Percentiles rank a stretch among this genome's conserved stretches.
Conservation (phyloP, 1,140 invertebrate species). For the Drosophila baimaii region DNA sequence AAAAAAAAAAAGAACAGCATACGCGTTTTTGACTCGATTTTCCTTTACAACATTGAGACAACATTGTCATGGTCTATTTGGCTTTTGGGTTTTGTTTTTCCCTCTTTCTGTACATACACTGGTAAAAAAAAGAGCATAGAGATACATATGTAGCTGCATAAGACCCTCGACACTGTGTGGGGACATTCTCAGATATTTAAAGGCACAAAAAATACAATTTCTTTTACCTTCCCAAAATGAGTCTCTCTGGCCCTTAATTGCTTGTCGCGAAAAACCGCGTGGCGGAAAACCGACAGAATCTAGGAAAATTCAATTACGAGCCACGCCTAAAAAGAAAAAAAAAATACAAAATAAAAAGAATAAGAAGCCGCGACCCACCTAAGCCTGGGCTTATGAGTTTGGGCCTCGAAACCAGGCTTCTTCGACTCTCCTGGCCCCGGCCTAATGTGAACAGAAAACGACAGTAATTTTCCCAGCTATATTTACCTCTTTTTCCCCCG, state of each 20-base stretch:
- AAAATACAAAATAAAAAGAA: not conserved
- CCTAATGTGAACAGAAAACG: slow-evolving; percentile 17
- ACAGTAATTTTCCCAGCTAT: slow-evolving; percentile 40
- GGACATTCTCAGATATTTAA: not conserved
- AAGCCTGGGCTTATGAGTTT: slow-evolving; percentile 25
- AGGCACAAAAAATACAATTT: too few relatives aligned
- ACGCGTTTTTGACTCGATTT: slow-evolving; percentile 35
- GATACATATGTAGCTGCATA: too few relatives aligned
- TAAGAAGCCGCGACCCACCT: slow-evolving; percentile 5
- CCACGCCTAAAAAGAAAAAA: slow-evolving; percentile 20
- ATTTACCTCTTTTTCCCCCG: slow-evolving; percentile 53
- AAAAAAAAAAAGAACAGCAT: slow-evolving; percentile 23
- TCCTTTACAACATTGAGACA: slow-evolving; percentile 51
- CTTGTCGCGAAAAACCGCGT: slow-evolving; percentile 36
- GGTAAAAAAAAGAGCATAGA: not conserved
- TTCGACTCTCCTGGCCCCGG: slow-evolving; percentile 2
- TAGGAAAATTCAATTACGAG: slow-evolving; percentile 58
- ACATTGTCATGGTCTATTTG: slow-evolving; percentile 77
- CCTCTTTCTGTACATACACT: slow-evolving; percentile 11
- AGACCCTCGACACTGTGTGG: too few relatives aligned
- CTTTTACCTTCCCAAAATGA: not conserved
- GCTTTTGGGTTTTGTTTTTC: slow-evolving; percentile 67
- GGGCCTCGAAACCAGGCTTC: slow-evolving; percentile 5
- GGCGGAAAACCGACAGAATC: not conserved
- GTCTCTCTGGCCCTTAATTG: slow-evolving; percentile 37